Percentiles rank a stretch among this genome's conserved stretches.
Evolutionary conservation across 2,113 vertebrate genomes (phyloP).

Genomic region (Holacanthus passer): DNA sequence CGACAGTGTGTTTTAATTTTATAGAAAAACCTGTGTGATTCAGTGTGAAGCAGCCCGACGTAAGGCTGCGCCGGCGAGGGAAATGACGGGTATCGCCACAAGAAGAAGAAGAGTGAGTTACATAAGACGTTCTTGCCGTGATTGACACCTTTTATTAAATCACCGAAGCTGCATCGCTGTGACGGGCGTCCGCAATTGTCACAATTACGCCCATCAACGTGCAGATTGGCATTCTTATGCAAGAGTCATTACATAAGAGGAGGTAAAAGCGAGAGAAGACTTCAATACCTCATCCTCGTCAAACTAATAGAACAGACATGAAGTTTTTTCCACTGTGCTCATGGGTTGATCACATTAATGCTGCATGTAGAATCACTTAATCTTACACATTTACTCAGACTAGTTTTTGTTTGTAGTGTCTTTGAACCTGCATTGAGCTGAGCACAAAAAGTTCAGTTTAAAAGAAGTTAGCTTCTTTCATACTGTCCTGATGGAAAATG

Average conservation of each 20-base stretch:
- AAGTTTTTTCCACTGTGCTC: not conserved
- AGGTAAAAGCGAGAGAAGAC: not conserved
- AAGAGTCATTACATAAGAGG: not conserved
- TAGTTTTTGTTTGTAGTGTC: no score
- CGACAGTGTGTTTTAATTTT: conserved; percentile 50
- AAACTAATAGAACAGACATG: no score
- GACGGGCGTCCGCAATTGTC: not conserved
- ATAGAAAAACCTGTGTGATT: conserved; percentile 26
- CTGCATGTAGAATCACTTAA: not conserved
- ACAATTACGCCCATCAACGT: not conserved
- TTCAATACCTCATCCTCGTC: not conserved
- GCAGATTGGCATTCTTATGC: not conserved
- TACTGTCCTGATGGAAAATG: not conserved
- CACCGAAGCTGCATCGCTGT: not conserved
- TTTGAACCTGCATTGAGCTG: no score
- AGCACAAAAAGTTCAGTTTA: not conserved
- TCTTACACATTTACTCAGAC: no score
- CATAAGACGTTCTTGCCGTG: conserved; percentile 9
- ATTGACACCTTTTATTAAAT: conserved; percentile 40
- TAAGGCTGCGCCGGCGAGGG: not conserved
- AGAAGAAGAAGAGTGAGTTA: conserved; percentile 11
- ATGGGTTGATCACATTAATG: conserved; percentile 1
- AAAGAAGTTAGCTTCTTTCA: not conserved
- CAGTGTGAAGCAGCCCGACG: conserved; percentile 7
- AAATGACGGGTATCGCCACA: conserved; percentile 6